Evolutionary conservation across 2,888 invertebrate species (phyloP).

Genomic region (Holacanthella duospinosa): DNA sequence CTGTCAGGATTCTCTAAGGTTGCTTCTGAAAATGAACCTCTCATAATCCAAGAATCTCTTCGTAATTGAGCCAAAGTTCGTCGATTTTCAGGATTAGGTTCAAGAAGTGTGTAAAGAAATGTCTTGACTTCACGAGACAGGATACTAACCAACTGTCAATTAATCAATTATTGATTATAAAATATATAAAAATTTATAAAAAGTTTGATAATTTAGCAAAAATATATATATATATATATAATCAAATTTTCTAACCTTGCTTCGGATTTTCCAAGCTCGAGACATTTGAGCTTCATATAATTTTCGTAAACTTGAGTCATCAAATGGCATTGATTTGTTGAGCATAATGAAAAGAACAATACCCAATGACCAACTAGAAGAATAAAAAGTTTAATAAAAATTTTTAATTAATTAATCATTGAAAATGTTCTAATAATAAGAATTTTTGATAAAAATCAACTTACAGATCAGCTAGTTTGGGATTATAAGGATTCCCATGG

Average conservation of each 20-base stretch:
- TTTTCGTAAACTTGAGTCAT: constrained; percentile 61
- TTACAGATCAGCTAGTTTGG: constrained; percentile 8
- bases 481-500: constrained; percentile 5
- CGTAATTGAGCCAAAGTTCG: constrained; percentile 7
- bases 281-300: constrained; percentile 58
- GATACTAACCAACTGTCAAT: neutral
- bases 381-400: neutral
- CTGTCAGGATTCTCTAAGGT: neutral
- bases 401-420: neutral
- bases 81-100: constrained; percentile 22
- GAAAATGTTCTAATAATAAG: neutral
- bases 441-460: neutral
- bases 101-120: constrained; percentile 22
- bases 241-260: constrained; percentile 50
- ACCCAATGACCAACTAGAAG: constrained; percentile 42
- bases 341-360: constrained; percentile 70
- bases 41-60: neutral
- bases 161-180: too few species aligned
- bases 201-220: too few species aligned
- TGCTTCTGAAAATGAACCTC: neutral
- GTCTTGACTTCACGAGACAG: constrained; percentile 13
- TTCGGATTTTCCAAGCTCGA: constrained; percentile 58
- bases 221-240: too few species aligned
- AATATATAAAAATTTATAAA: too few species aligned
- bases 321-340: constrained; percentile 72